Base-by-base conservation (phyloP, 2,797 vertebrate species). In the Astyanax mexicanus region DNA sequence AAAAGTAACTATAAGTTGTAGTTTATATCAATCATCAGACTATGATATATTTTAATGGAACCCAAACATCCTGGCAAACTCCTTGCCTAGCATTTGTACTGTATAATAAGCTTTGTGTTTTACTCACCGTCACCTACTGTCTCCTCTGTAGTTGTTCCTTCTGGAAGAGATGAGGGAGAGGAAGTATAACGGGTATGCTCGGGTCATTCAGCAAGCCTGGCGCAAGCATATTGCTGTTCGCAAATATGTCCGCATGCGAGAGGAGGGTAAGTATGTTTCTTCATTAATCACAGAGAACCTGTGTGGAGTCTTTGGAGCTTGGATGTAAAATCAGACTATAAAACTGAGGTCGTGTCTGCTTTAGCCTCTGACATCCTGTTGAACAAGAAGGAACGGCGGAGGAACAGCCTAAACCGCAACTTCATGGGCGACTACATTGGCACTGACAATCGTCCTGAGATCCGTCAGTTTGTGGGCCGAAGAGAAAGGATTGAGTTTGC, bases 81-180 rank as follows among this genome's bases (percentile, higher is more conserved):
- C n/a, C n/a, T n/a, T n/a, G n/a, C n/a, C n/a, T n/a, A n/a, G n/a
- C n/a, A n/a, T n/a, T n/a, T n/a, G n/a, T 23, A 2, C 17, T 15
- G n/a, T n/a, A n/a, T n/a, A n/a, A 9, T 45, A 21, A 66, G 45
- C 21, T 44, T 42, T 66, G 4, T 35, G 6, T 29, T 19, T 32
- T 62, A 54, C 32, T 80, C 10, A 60, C 2, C 1, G 9, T 61
- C 49, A 32, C 27, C 2, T 32, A 10, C 74, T 72, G 6, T 35
- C 45, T 7, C n/a, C n/a, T 21, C 44, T 81, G 23, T 75, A 95
- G 95, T 90, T 96, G 19, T 96, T 95, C 81, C 77, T 95, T 57
- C 67, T 96, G 84, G 95, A 96, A 86, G 95, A 96, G 83, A 95
- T 95, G 95, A 88, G 95, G 35, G 95, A 96, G 81, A 87, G 95